Conservation (phyloP, 2,888 invertebrate genomes). For the Dicyrtoma fusca region DNA sequence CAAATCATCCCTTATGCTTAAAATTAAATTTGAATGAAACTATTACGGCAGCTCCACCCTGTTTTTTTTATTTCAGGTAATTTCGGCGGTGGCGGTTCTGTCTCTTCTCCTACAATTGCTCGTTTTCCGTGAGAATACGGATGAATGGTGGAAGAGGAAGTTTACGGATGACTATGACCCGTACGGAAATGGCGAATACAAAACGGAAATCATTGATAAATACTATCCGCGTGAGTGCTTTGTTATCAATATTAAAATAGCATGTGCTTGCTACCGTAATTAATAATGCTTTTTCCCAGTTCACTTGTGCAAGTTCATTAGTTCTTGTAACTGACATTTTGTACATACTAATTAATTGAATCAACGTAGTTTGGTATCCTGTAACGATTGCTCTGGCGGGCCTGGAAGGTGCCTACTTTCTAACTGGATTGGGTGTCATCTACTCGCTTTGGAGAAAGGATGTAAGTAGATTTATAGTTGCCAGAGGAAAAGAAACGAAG, state of each 20-base stretch:
- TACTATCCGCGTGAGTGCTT: slow-evolving; percentile 42
- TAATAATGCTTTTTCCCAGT: too few relatives aligned
- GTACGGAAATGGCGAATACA: slow-evolving; percentile 40
- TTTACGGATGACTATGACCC: slow-evolving; percentile 48
- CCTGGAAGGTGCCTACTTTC: slow-evolving; percentile 41
- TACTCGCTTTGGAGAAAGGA: slow-evolving; percentile 41
- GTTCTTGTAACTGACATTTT: too few relatives aligned
- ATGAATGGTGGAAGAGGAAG: slow-evolving; percentile 45
- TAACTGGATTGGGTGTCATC: slow-evolving; percentile 40
- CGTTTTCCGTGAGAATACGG: slow-evolving; percentile 19
- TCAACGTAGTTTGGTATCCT: slow-evolving; percentile 42
- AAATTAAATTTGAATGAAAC: too few relatives aligned
- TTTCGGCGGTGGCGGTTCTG: slow-evolving; percentile 16
- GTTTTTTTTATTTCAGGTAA: too few relatives aligned
- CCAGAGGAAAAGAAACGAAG: too few relatives aligned
- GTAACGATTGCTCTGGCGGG: slow-evolving; percentile 40
- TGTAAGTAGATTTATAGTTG: slow-evolving; percentile 17
- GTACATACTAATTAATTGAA: slow-evolving; percentile 3
- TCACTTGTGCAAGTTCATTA: too few relatives aligned
- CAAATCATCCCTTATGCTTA: too few relatives aligned
- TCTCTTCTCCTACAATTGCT: not conserved
- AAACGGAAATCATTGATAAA: slow-evolving; percentile 40
- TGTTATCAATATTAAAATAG: too few relatives aligned
- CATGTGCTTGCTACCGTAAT: too few relatives aligned
- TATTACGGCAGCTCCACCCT: too few relatives aligned